Conservation (phyloP, 2,113 vertebrate species). For the Pomatorhinus ruficollis region DNA sequence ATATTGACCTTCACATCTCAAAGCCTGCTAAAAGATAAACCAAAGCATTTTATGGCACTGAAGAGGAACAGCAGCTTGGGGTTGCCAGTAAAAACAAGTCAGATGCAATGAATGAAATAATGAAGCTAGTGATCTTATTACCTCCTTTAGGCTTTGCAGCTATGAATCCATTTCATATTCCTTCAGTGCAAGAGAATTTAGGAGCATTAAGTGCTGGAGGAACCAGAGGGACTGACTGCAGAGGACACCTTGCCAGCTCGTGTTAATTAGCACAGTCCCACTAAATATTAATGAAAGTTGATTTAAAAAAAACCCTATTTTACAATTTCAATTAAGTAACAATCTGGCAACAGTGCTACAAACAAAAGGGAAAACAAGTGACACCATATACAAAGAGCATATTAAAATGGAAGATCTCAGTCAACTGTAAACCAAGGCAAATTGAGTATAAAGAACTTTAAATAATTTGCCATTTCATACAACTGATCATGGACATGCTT, state of each 20-base stretch:
- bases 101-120: constrained; percentile 1
- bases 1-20: background rate
- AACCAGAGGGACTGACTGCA: background rate
- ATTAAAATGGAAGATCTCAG: background rate
- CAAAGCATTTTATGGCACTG: background rate
- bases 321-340: background rate
- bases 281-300: background rate
- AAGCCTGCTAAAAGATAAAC: background rate
- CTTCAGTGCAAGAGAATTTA: background rate
- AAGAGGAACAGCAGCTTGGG: background rate
- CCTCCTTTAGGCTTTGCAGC: constrained; percentile 14
- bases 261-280: background rate
- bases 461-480: background rate
- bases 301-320: background rate
- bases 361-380: background rate
- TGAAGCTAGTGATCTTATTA: background rate
- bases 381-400: background rate
- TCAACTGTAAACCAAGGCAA: background rate
- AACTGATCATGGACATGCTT: background rate
- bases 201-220: background rate
- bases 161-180: background rate
- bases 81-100: background rate
- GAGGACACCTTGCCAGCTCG: background rate
- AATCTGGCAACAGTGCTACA: background rate
- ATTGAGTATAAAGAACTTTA: background rate